These are phyloP conservation scores for Acrobasis suavella DNA, from an alignment of 2,888 invertebrate genomes.

Conservation along the genomic window DNA sequence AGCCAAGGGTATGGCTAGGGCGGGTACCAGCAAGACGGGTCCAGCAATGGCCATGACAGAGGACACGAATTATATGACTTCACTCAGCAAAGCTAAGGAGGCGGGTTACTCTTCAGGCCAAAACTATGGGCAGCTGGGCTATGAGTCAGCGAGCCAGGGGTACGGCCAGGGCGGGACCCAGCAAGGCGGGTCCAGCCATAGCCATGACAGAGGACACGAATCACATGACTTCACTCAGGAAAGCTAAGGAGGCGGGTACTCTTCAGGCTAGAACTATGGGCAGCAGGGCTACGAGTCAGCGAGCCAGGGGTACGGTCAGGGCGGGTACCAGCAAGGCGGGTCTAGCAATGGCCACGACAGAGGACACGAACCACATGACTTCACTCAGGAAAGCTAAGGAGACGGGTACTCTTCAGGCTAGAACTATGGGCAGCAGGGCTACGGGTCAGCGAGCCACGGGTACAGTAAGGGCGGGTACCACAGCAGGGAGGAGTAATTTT, in stretches of 20 bases:
- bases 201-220: conserved; percentile 1
- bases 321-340: conserved; percentile 8
- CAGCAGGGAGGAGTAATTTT: too few relatives aligned
- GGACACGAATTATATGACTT: conserved; percentile 1
- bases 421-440: not conserved
- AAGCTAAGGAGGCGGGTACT: not conserved
- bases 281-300: not conserved
- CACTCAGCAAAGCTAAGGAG: conserved; percentile 5
- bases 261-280: not conserved
- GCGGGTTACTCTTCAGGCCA: too few relatives aligned
- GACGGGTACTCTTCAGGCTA: too few relatives aligned
- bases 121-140: not conserved
- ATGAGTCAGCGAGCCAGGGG: not conserved
- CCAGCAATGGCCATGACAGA: not conserved
- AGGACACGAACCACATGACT: not conserved
- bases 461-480: too few relatives aligned
- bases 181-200: not conserved
- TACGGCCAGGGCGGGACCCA: conserved; percentile 8
- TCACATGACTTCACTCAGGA: conserved; percentile 11
- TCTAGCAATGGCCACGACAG: not conserved
- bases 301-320: conserved; percentile 5
- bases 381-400: conserved; percentile 9
- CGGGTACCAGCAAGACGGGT: conserved; percentile 5
- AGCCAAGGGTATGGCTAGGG: conserved; percentile 7
- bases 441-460: not conserved